phyloP scores from a whole-genome alignment of 1,140 invertebrate genomes.

The Pachyrhynchus sulphureomaculatus region DNA sequence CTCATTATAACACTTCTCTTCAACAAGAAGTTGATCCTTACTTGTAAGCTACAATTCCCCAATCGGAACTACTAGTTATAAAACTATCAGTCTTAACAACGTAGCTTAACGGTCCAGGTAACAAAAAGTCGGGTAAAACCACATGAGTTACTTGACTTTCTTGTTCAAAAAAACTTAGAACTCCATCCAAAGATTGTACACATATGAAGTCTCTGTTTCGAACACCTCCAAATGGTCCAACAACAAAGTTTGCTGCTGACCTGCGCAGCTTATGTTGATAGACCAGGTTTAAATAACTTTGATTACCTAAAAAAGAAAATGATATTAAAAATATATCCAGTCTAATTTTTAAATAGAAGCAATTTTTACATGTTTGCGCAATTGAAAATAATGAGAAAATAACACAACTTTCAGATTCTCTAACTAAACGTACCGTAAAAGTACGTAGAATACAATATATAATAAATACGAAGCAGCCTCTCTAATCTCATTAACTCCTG shows the following conservation, averaged over 20 bases:
- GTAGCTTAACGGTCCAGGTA: conserved; percentile 79
- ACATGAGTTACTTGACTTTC: conserved; percentile 78
- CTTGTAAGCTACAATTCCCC: conserved; percentile 79
- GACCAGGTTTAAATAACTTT: conserved; percentile 59
- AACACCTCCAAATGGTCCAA: conserved; percentile 79
- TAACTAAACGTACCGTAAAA: no score
- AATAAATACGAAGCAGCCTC: no score
- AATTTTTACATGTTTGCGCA: no score
- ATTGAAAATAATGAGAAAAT: no score
- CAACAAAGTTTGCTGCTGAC: conserved; percentile 66
- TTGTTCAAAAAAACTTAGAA: conserved; percentile 84
- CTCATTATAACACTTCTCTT: no score
- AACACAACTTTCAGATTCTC: no score
- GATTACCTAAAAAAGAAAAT: conserved; percentile 58
- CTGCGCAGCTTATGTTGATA: conserved; percentile 69
- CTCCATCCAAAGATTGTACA: conserved; percentile 83
- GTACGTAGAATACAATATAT: no score
- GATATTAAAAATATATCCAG: neutral
- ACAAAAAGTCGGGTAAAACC: conserved; percentile 69
- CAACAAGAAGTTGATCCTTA: no score
- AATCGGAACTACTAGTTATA: conserved; percentile 71
- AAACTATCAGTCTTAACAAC: conserved; percentile 77
- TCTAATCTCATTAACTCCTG: no score
- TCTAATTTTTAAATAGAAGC: neutral
- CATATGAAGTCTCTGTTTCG: conserved; percentile 81